Base-by-base conservation (phyloP, 2,797 vertebrate genomes). In the Oceanodroma leucorhoa region DNA sequence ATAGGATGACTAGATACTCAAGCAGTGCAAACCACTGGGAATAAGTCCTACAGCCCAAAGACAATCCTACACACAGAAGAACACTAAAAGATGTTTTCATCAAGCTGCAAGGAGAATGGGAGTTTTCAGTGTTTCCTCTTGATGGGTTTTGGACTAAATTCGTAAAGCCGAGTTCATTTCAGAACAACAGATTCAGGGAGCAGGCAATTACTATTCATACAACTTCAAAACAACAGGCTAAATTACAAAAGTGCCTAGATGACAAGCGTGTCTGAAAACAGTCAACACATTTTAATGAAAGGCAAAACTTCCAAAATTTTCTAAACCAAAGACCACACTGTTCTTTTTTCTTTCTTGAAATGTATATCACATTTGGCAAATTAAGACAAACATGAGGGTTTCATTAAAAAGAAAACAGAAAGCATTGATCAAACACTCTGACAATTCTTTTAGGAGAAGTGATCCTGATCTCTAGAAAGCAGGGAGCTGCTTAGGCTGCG, bases 401-500 rank as follows among this genome's bases (percentile, higher is more conserved):
- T 54, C 17, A 34, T 62, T 45, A 13, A 18, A 15, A n/a, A 60
- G 20, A 9, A 65, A 58, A 17, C 1, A 19, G 11, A 64, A 78
- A 87, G 36, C 58, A 85, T n/a, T 14, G 61, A 87, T 57, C 46
- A 91, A 83, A 78, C 45, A 26, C 14, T 32, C 32, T 51, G 40
- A 45, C 38, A 67, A 69, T 89, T 95, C 95, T 97, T 97, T 98
- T 96, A 98, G 93, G 97, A 98, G 45, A 92, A 97, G 95, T 50
- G 5, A 96, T 78, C 78, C 80, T 96, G 97, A 95, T 95, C 93
- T 73, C 79, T 90, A 38, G 9, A 93, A 97, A 96, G 89, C 69
- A 65, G 89, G 95, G 97, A 98, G 97, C 66, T 95, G 97, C 98
- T 98, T 98, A 98, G 83, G 95, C 67, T 97, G 98, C 97, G 95